Evolutionary conservation across 2,888 invertebrate genomes (phyloP).

Genomic region (Bimastos eiseni): DNA sequence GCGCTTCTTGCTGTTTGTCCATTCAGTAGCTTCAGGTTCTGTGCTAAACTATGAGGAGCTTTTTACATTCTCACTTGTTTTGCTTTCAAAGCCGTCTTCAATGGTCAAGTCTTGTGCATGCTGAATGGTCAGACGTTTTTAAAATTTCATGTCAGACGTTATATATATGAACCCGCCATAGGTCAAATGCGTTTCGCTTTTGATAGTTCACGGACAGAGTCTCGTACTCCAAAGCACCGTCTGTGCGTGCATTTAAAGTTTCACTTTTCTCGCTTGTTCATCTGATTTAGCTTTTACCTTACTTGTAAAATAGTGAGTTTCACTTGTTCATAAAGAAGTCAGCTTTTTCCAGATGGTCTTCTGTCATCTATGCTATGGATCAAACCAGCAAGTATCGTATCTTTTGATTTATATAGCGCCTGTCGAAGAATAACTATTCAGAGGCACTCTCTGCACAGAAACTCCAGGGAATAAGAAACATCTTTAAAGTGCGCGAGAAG

Average conservation of each 20-base stretch:
- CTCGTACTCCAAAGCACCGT: background rate
- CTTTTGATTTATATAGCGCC: too few relatives aligned
- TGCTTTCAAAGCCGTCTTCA: background rate
- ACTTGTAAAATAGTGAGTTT: slow-evolving; percentile 4
- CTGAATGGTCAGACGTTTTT: slow-evolving; percentile 2
- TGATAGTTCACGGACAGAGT: background rate
- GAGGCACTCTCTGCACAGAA: too few relatives aligned
- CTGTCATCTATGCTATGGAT: background rate
- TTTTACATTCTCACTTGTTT: background rate
- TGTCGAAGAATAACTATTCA: too few relatives aligned
- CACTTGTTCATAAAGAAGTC: slow-evolving; percentile 9
- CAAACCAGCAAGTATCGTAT: background rate
- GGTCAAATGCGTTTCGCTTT: background rate
- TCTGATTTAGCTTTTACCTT: slow-evolving; percentile 8
- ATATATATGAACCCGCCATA: slow-evolving; percentile 1
- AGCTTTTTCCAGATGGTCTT: background rate
- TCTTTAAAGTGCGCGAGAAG: too few relatives aligned
- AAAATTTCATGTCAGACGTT: background rate
- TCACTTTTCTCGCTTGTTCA: slow-evolving; percentile 19
- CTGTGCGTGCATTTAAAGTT: background rate
- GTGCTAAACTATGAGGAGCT: background rate
- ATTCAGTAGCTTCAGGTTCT: background rate
- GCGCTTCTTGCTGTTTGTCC: background rate
- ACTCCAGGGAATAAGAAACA: too few relatives aligned
- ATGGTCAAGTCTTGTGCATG: background rate